Evolutionary conservation across 2,113 vertebrate genomes (phyloP).

Genomic region (Thryonomys swinderianus): DNA sequence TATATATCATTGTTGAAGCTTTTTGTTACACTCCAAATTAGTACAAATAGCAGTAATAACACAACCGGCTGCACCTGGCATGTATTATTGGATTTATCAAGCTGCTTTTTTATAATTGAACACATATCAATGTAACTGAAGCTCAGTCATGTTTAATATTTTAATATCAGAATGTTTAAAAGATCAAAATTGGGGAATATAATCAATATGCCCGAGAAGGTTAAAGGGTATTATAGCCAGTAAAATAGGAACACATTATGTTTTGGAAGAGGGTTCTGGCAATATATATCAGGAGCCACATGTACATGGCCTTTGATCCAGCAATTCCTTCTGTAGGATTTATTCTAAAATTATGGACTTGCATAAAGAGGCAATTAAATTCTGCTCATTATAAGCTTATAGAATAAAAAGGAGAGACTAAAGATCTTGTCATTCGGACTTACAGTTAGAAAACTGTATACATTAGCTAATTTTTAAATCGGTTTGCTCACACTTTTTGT

Average conservation of each 20-base stretch:
- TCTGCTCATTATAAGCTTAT: neutral
- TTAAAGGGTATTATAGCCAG: neutral
- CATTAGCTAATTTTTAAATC: neutral
- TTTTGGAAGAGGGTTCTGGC: neutral
- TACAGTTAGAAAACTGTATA: neutral
- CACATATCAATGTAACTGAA: conserved; percentile 54
- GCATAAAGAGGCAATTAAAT: neutral
- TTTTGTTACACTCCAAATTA: conserved; percentile 69
- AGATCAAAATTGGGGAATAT: conserved; percentile 58
- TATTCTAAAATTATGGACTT: neutral
- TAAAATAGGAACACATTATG: conserved; percentile 42
- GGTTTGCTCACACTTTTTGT: neutral
- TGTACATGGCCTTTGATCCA: neutral
- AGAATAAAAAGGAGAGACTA: neutral
- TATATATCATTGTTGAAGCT: conserved; percentile 77
- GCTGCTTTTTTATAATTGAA: conserved; percentile 64
- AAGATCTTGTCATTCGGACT: neutral
- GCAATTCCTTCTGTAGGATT: conserved; percentile 25
- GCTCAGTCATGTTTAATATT: conserved; percentile 48
- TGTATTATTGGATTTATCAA: conserved; percentile 61
- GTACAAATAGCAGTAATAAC: conserved; percentile 71
- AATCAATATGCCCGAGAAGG: conserved; percentile 29
- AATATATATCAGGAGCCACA: neutral
- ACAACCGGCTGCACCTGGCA: conserved; percentile 65
- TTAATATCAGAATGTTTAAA: conserved; percentile 66